Evolutionary conservation across 2,888 invertebrate species (phyloP).

Genomic region (Junonia oenone): DNA sequence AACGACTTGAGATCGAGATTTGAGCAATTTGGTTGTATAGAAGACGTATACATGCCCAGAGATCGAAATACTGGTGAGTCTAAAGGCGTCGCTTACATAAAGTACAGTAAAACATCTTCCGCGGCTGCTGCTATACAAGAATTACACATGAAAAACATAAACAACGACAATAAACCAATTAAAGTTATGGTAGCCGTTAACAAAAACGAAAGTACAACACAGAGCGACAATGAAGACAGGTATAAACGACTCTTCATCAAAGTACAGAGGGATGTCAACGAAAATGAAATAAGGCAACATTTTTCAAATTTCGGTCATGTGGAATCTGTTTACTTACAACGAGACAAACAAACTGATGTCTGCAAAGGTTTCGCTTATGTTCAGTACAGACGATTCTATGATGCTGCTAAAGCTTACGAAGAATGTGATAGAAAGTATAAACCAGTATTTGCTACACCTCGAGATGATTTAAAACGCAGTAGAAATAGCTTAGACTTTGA

Average conservation of each 20-base stretch:
- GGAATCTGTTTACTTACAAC: constrained; percentile 86
- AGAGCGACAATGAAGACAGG: constrained; percentile 66
- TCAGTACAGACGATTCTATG: constrained; percentile 87
- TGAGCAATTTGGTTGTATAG: constrained; percentile 88
- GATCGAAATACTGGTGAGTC: constrained; percentile 90
- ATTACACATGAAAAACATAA: constrained; percentile 88
- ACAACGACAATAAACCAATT: constrained; percentile 86
- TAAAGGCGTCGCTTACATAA: constrained; percentile 95
- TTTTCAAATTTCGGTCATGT: constrained; percentile 93
- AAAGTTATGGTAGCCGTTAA: constrained; percentile 93
- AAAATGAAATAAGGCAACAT: constrained; percentile 87
- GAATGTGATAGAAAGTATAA: constrained; percentile 91
- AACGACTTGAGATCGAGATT: constrained; percentile 89
- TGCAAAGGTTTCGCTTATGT: constrained; percentile 95
- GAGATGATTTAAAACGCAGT: constrained; percentile 70
- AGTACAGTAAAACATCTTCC: constrained; percentile 93
- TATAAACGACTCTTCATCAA: constrained; percentile 88
- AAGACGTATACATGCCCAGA: constrained; percentile 93
- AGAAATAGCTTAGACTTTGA: constrained; percentile 47
- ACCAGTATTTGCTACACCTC: constrained; percentile 94
- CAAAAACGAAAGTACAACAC: constrained; percentile 48
- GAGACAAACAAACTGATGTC: constrained; percentile 88
- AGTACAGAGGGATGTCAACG: constrained; percentile 87
- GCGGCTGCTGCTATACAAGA: constrained; percentile 93
- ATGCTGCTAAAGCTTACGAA: constrained; percentile 93